A percentile compares a stretch with the other conserved stretches of the same genome.
These are phyloP conservation scores for Globodera ellingtonae DNA, from an alignment of 1,140 invertebrate species.

Conservation along the genomic window DNA sequence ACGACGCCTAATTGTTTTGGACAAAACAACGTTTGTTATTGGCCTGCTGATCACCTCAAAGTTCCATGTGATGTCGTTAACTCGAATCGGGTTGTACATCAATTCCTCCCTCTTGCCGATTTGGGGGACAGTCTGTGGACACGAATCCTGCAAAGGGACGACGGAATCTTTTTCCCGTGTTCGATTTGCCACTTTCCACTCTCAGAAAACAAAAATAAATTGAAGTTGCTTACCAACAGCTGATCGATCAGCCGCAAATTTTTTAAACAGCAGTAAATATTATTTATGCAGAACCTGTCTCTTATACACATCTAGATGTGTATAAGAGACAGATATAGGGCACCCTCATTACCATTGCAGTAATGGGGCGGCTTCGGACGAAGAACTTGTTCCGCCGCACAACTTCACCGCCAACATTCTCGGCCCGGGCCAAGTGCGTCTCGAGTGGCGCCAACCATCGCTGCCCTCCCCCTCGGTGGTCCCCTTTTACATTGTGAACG, in stretches of 20 bases:
- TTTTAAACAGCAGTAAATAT: too few species aligned
- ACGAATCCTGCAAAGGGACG: slow-evolving; percentile 55
- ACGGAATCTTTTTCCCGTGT: not conserved
- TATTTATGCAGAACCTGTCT: too few species aligned
- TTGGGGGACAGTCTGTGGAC: slow-evolving; percentile 63
- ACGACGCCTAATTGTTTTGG: not conserved
- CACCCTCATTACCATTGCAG: not conserved
- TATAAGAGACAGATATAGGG: too few species aligned
- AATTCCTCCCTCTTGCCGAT: slow-evolving; percentile 61
- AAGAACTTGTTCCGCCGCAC: slow-evolving; percentile 55
- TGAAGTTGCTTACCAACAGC: too few species aligned
- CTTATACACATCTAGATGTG: too few species aligned
- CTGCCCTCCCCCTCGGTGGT: not conserved
- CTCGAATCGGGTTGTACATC: slow-evolving; percentile 64
- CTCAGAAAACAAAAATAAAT: not conserved
- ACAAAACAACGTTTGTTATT: not conserved
- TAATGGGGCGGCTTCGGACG: not conserved
- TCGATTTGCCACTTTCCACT: not conserved
- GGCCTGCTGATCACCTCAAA: slow-evolving; percentile 61
- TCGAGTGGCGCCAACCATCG: slow-evolving; percentile 31
- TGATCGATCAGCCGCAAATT: too few species aligned
- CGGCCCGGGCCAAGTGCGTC: slow-evolving; percentile 36
- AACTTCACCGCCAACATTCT: slow-evolving; percentile 60
- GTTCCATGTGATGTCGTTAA: slow-evolving; percentile 68
- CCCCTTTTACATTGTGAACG: slow-evolving; percentile 57